Conservation (phyloP, 2,113 vertebrate genomes). For the Ctenomys sociabilis region DNA sequence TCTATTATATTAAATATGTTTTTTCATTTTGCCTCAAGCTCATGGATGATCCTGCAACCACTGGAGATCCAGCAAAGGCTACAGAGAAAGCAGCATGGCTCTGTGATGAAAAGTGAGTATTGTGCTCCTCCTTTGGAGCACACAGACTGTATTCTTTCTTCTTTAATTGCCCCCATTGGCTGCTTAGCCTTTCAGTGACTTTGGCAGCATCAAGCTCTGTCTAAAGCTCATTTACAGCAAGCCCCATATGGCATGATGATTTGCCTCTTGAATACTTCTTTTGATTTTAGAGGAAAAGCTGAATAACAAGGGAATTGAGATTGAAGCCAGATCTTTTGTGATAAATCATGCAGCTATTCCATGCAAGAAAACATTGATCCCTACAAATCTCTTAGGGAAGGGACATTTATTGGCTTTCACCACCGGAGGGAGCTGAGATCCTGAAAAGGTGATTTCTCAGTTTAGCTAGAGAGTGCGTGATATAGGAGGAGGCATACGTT, state of each 20-base stretch:
- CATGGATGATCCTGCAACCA: background rate
- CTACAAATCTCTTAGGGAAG: background rate
- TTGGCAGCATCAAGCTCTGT: background rate
- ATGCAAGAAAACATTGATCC: conserved; percentile 18
- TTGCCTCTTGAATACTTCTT: conserved; percentile 29
- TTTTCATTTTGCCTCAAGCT: conserved; percentile 48
- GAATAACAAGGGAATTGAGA: conserved; percentile 41
- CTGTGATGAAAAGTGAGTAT: background rate
- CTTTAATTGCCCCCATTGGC: background rate
- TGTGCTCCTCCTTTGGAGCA: background rate
- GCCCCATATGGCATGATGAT: background rate
- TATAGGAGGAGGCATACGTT: background rate
- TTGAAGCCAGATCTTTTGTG: conserved; percentile 18
- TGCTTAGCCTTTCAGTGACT: conserved; percentile 12
- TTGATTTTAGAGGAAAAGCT: background rate
- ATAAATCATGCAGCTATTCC: background rate
- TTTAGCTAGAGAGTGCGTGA: background rate
- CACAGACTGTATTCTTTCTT: background rate
- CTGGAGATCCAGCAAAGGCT: conserved; percentile 17
- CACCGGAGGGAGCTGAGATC: background rate
- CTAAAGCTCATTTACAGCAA: background rate
- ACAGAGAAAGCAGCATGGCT: background rate
- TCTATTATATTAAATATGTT: conserved; percentile 33
- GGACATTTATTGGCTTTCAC: background rate
- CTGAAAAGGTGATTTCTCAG: background rate